Evolutionary conservation across 2,797 vertebrate genomes (phyloP).

Genomic region (Argyrosomus regius): DNA sequence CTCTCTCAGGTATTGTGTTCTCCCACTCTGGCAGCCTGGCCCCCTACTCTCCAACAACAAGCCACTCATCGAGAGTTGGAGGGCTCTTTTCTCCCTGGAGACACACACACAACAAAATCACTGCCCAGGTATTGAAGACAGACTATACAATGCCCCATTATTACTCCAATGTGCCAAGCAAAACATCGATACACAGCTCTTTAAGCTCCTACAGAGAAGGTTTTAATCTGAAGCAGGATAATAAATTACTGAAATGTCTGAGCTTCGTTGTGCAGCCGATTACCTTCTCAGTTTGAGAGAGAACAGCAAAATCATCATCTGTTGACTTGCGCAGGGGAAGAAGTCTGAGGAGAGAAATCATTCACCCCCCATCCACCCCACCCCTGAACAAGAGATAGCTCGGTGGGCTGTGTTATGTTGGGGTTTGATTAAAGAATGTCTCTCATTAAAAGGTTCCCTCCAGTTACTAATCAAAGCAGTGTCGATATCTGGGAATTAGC

Average conservation of each 20-base stretch:
- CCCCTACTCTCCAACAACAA: conserved; percentile 47
- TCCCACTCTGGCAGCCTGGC: conserved; percentile 10
- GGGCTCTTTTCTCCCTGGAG: conserved; percentile 33
- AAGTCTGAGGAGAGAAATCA: conserved; percentile 60
- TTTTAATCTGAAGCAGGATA: conserved; percentile 66
- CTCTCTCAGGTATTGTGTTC: conserved; percentile 42
- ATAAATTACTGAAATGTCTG: conserved; percentile 58
- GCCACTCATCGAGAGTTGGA: conserved; percentile 25
- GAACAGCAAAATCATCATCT: conserved; percentile 64
- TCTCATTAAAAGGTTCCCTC: conserved; percentile 86
- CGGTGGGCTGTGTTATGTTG: conserved; percentile 72
- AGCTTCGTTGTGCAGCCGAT: conserved; percentile 57
- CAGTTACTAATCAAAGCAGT: conserved; percentile 83
- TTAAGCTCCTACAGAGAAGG: conserved; percentile 51
- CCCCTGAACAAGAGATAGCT: conserved; percentile 48
- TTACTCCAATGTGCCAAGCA: conserved; percentile 45
- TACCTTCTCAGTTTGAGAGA: conserved; percentile 62
- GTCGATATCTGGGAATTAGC: conserved; percentile 80
- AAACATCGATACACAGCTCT: conserved; percentile 49
- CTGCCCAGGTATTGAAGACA: conserved; percentile 50
- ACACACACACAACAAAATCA: conserved; percentile 40
- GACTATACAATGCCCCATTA: conserved; percentile 47
- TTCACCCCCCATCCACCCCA: conserved; percentile 24
- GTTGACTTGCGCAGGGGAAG: conserved; percentile 61
- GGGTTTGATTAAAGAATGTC: conserved; percentile 82